Percentiles rank a stretch among this genome's conserved stretches.
phyloP scores from a whole-genome alignment of 2,797 vertebrate genomes.

The Coendou prehensilis region DNA sequence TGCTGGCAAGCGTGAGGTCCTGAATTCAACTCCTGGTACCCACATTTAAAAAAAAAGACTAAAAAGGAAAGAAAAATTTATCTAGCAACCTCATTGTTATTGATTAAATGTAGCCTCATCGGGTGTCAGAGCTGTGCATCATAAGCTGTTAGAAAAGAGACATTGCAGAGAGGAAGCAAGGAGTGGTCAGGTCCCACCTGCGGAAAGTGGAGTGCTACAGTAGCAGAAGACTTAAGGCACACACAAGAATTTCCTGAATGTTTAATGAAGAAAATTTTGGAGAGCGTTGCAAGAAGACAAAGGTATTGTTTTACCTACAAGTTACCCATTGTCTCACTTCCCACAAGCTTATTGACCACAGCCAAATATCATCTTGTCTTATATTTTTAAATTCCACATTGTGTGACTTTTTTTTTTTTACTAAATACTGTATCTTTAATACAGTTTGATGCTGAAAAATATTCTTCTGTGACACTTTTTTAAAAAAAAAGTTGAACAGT shows the following conservation, averaged over 20 bases:
- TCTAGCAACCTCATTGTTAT: background rate
- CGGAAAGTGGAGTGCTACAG: background rate
- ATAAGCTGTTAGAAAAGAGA: background rate
- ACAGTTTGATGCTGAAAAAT: background rate
- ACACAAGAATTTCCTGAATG: background rate
- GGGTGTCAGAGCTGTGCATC: too few relatives aligned
- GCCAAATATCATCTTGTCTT: background rate
- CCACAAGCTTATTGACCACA: background rate
- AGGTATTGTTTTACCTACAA: background rate
- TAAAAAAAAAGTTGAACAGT: background rate
- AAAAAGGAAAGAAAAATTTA: background rate
- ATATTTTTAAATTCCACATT: background rate
- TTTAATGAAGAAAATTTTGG: background rate
- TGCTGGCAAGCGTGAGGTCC: too few relatives aligned
- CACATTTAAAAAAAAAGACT: too few relatives aligned
- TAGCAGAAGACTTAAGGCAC: background rate
- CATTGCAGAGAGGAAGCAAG: background rate
- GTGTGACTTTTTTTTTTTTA: background rate
- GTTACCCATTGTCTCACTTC: background rate
- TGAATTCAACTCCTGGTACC: too few relatives aligned
- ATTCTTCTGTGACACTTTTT: slow-evolving; percentile 6
- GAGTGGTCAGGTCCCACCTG: rapidly evolving
- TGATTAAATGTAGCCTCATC: background rate
- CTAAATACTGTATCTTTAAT: background rate
- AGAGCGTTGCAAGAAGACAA: background rate